Evolutionary conservation across 1,140 invertebrate species (phyloP).

Genomic region (Neodiprion virginianus): DNA sequence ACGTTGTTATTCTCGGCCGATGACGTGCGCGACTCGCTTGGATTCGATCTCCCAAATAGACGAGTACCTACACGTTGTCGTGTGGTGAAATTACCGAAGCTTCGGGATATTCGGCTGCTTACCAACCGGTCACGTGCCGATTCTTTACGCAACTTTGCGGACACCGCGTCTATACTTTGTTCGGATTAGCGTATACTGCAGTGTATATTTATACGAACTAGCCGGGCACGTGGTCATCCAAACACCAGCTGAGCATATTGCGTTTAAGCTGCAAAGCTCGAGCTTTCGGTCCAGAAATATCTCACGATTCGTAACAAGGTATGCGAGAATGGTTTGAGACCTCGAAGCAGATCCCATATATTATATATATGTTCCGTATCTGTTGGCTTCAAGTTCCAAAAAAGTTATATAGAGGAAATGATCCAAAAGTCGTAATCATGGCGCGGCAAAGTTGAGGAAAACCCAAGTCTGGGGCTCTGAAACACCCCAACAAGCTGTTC

Average conservation of each 20-base stretch:
- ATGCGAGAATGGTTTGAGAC: too few relatives aligned
- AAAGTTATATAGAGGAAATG: not conserved
- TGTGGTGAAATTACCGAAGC: not conserved
- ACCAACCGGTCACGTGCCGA: not conserved
- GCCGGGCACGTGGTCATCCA: too few relatives aligned
- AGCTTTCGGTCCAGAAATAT: too few relatives aligned
- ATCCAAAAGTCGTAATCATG: constrained; percentile 8
- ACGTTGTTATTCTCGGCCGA: not conserved
- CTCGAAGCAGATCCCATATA: too few relatives aligned
- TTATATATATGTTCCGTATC: too few relatives aligned
- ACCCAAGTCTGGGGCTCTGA: not conserved
- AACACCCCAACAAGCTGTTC: not conserved
- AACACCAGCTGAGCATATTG: too few relatives aligned
- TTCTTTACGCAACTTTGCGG: not conserved
- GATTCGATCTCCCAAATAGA: not conserved
- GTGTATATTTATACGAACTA: too few relatives aligned
- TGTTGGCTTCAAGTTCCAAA: too few relatives aligned
- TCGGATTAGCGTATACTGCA: too few relatives aligned
- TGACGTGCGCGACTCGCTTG: not conserved
- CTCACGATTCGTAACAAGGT: too few relatives aligned
- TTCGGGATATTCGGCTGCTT: not conserved
- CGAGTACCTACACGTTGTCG: not conserved
- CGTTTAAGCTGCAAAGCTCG: too few relatives aligned
- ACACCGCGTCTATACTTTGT: too few relatives aligned
- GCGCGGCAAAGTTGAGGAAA: constrained; percentile 2